Evolutionary conservation across 2,113 vertebrate species (phyloP), one percentile per base, ranked within the genome.

Genomic region (Acanthochromis polyacanthus): DNA sequence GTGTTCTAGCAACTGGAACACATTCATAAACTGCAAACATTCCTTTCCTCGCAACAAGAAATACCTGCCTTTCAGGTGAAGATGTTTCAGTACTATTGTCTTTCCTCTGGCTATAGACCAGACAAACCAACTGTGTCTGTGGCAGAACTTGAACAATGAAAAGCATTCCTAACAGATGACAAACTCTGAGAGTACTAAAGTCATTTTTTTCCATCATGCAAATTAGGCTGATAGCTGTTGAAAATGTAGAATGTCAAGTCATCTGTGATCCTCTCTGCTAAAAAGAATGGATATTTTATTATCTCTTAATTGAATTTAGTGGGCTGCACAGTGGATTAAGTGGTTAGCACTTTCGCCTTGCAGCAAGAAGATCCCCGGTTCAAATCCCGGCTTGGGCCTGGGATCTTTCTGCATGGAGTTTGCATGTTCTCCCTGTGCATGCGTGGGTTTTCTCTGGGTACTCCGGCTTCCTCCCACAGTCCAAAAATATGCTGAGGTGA

Each of bases 131-230:
- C 38, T 72, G 52, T 62, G 30, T 36, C 38, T 72, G 52, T 62
- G 30, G 55, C 32, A 43, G 0, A 40, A 48, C 50, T 2, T 46
- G 51, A 71, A 75, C 45, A 64, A 70, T 16, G 52, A 76, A 5
- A 56, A 48, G 15, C 52, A 69, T 57, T 69, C 38, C 66, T 57
- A 30, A 45, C 38, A 30, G 38, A 28, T 15, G n/a, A 57, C 25
- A 56, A 45, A 23, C 22, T 20, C 38, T 43, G 20, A 5, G 55
- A 72, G 14, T 28, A 68, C 53, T 23, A 59, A 17, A 43, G 3
- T 53, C 40, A 32, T 19, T 68, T 78, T 8, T 71, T 75, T 65
- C 64, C 45, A 75, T 73, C 51, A 52, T n/a, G 22, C 32, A 45
- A 32, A 75, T 56, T 56, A 50, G 4, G 10, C 10, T 43, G 32